Evolutionary conservation across 2,113 vertebrate species (phyloP), one percentile per base, ranked within the genome.

Genomic region (Bambusicola thoracicus): DNA sequence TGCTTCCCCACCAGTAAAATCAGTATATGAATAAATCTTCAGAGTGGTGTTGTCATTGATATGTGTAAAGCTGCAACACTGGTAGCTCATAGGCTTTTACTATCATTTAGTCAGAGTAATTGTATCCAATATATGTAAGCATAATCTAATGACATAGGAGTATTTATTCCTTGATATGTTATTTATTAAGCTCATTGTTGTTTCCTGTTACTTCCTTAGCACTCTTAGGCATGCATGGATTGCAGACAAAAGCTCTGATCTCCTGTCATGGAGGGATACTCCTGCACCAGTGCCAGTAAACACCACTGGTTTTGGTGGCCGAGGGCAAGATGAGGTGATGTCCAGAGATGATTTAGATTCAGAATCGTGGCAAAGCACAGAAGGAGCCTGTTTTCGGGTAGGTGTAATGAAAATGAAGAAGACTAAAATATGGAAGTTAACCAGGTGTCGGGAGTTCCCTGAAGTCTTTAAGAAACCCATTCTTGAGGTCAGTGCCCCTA

Each of bases 1-100:
- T 90, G 74, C 43, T 93, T 95, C 30, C 24, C 66, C 82, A 61
- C 43, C 58, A 72, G 81, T 61, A 84, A 78, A 84, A 93, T 76
- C 56, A 78, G 46, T 59, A 3, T 70, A 67, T 20, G 66, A 46
- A 13, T 0, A 61, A 41, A 7, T 67, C 20, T 86, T 62, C 41
- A 53, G 59, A 77, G 83, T 0, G 0, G 56, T 63, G 18, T 78
- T 87, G 32, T 49, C 51, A 67, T 38, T 90, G 81, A 53, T 68
- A 51, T 68, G 73, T 36, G 40, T 83, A 2, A 83, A 67, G 38
- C 38, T 40, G 17, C 38, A 29, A 40, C 27, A 41, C 61, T 49
- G 65, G 77, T 22, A 85, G 63, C 75, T 46, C 70, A 29, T 38
- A 38, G 41, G 29, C 4, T 32, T 91, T 81, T 67, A 49, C 44